Percentiles rank a stretch among this genome's conserved stretches.
Conservation (phyloP, 2,113 vertebrate genomes). For the Hyperopisus bebe region DNA sequence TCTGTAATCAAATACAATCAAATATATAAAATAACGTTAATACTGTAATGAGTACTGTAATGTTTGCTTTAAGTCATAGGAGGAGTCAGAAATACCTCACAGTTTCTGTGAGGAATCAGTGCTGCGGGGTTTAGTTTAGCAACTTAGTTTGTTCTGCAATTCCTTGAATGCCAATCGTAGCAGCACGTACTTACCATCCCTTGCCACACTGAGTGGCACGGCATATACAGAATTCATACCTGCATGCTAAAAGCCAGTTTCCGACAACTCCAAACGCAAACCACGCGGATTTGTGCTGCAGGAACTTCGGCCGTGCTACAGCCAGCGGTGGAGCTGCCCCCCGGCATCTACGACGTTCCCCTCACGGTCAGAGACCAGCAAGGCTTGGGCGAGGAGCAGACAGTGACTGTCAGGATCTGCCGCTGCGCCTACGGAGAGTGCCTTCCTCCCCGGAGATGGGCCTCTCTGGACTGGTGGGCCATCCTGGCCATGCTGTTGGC, state of each 20-base stretch:
- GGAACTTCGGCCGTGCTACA: constrained; percentile 58
- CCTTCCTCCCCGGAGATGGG: not conserved
- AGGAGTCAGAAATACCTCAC: not conserved
- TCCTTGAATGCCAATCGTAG: not conserved
- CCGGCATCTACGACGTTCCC: constrained; percentile 56
- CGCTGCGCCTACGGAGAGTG: constrained; percentile 39
- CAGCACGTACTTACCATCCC: not conserved
- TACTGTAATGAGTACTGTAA: not conserved
- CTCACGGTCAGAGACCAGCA: constrained; percentile 65
- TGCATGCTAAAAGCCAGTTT: not conserved
- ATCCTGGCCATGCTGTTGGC: constrained; percentile 77
- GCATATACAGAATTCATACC: not conserved
- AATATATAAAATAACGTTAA: not conserved
- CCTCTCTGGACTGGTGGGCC: constrained; percentile 66
- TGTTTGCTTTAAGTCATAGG: not conserved
- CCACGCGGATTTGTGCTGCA: constrained; percentile 31
- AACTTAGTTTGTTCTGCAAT: not conserved
- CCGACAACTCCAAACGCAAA: not conserved
- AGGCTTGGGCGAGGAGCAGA: constrained; percentile 46
- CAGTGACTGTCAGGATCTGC: constrained; percentile 53
- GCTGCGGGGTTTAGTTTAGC: not conserved
- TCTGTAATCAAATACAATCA: not conserved
- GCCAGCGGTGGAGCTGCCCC: constrained; percentile 41
- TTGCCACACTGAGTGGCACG: not conserved
- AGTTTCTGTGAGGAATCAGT: not conserved